Evolutionary conservation across 2,888 invertebrate genomes (phyloP).

Genomic region (Eurois occulta): DNA sequence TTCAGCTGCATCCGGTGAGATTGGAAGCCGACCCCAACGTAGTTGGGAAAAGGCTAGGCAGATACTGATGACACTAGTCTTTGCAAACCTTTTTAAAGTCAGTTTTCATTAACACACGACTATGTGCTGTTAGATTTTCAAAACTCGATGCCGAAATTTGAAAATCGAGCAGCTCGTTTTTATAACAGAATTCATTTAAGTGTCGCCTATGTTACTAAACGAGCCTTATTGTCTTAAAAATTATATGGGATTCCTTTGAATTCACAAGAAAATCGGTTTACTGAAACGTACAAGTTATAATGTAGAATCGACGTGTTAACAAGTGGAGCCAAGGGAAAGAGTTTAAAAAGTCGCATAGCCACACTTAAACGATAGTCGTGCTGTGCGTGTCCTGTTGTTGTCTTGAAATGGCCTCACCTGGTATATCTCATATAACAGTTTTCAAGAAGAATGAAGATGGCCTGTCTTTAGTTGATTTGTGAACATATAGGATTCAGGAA

Average conservation of each 20-base stretch:
- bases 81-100: too few relatives aligned
- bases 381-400: background rate
- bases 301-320: slow-evolving; percentile 52
- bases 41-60: too few relatives aligned
- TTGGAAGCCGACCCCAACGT: too few relatives aligned
- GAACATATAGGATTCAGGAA: background rate
- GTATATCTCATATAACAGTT: background rate
- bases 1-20: too few relatives aligned
- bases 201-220: background rate
- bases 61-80: too few relatives aligned
- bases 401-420: background rate
- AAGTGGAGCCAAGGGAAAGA: slow-evolving; percentile 53
- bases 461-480: background rate
- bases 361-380: slow-evolving; percentile 34
- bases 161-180: background rate
- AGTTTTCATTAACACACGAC: background rate
- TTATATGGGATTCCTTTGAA: background rate
- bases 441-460: background rate
- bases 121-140: too few relatives aligned
- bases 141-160: background rate
- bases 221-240: background rate
- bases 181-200: background rate
- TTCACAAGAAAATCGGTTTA: slow-evolving; percentile 46
- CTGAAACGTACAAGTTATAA: slow-evolving; percentile 52
- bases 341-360: slow-evolving; percentile 41